Percentiles rank a stretch among this genome's conserved stretches.
Conservation (phyloP, 2,888 invertebrate genomes). For the Imbricaverruca yamaguchii region DNA sequence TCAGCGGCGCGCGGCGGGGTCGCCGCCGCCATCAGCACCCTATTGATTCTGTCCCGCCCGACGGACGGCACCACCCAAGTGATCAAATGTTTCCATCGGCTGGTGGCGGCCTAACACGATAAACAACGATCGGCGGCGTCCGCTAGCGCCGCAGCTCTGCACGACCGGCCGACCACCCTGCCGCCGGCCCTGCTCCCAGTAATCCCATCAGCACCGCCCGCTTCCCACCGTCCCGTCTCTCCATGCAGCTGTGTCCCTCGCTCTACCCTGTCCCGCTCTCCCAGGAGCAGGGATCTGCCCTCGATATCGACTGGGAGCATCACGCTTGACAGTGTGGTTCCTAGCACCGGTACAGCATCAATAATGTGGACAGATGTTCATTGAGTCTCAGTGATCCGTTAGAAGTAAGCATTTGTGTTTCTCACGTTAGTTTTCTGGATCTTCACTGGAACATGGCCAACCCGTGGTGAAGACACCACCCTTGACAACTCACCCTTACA, state of each 20-base stretch:
- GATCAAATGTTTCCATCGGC: slow-evolving; percentile 4
- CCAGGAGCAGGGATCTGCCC: too few relatives aligned
- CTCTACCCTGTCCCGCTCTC: background rate
- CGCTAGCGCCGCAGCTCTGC: background rate
- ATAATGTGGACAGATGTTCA: too few relatives aligned
- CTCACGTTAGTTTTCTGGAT: too few relatives aligned
- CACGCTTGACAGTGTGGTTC: too few relatives aligned
- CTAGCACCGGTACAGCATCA: too few relatives aligned
- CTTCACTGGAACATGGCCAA: too few relatives aligned
- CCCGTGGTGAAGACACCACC: too few relatives aligned
- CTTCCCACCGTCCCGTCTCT: background rate
- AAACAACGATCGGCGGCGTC: slow-evolving; percentile 1
- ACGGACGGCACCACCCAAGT: slow-evolving; percentile 3
- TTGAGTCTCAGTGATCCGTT: too few relatives aligned
- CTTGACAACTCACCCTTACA: too few relatives aligned
- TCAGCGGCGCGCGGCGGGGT: background rate
- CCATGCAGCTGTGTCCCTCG: background rate
- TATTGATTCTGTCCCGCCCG: slow-evolving; percentile 7
- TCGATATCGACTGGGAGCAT: too few relatives aligned
- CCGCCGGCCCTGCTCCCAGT: background rate
- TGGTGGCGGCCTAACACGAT: background rate
- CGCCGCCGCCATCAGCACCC: background rate
- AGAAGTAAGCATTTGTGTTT: too few relatives aligned
- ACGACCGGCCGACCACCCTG: background rate
- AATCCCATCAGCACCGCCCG: background rate